Conservation (phyloP, 2,797 vertebrate genomes). For the Schizopygopsis pylzovi region DNA sequence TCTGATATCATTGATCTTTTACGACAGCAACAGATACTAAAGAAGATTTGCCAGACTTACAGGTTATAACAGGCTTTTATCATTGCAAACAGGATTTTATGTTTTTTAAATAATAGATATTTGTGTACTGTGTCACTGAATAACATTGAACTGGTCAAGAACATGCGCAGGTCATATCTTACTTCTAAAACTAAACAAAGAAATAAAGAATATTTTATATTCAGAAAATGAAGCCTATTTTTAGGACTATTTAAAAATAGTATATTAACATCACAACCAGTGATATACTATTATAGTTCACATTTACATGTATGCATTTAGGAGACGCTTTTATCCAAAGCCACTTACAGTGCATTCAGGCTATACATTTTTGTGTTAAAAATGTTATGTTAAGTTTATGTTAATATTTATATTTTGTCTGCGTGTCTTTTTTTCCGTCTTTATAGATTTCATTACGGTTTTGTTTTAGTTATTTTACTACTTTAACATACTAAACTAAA, state of each 20-base stretch:
- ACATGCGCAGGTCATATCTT: neutral
- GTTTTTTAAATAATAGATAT: neutral
- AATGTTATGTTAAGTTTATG: too few relatives aligned
- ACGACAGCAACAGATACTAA: neutral
- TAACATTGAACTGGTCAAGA: neutral
- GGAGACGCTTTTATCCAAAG: too few relatives aligned
- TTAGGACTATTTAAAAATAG: neutral
- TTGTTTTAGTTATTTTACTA: neutral
- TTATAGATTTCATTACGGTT: neutral
- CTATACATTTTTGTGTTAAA: too few relatives aligned
- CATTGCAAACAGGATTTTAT: neutral
- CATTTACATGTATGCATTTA: too few relatives aligned
- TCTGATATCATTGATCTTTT: slow-evolving; percentile 6
- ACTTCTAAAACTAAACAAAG: neutral
- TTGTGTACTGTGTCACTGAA: neutral
- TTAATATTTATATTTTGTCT: neutral
- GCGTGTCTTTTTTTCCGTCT: neutral
- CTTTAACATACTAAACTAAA: neutral
- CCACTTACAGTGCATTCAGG: too few relatives aligned
- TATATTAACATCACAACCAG: neutral
- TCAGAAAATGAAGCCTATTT: neutral
- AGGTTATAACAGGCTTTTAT: neutral
- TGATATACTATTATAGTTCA: neutral
- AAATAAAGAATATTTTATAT: neutral
- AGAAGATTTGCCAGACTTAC: neutral